Base-by-base conservation (phyloP, 2,797 vertebrate species). In the Labroides dimidiatus region DNA sequence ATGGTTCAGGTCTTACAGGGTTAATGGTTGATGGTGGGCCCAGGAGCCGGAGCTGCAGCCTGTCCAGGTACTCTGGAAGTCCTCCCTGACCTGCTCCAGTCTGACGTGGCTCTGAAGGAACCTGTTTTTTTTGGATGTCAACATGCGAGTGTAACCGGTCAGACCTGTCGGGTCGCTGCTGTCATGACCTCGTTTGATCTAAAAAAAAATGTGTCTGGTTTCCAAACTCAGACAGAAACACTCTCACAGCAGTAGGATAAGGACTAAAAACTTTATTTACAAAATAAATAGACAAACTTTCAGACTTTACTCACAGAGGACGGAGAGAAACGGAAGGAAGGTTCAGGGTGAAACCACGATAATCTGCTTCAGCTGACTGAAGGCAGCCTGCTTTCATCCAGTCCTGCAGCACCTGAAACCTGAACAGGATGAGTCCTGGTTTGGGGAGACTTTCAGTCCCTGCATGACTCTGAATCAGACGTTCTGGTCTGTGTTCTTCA, bases 191-290 rank as follows among this genome's bases (percentile, higher is more conserved):
- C 17, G 44, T 30, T 10, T 36, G 9, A 8, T 24, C 54, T 51
- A 13, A 0, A 54, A 56, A 11, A 20, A 4, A 47, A 27, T 27
- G 8, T 33, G 1, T 7, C 30, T 55, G 0, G 10, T 48, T 10
- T 15, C 20, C 50, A 1, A 33, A 23, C 21, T 54, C 17, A 51
- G 1, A 49, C 13, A 4, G 30, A 33, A 33, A 33, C 30, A 33
- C 30, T 5, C 30, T 33, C 7, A 33, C 4, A 33, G 30, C 10
- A 15, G 1, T 0, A 17, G 1, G 0, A 16, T 15, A 62, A 20
- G 42, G 8, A 64, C 61, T 69, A 71, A 68, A 69, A 78, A 61
- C 14, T 81, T 88, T 89, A 89, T 89, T 89, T 76, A 41, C 19
- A 12, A 36, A 90, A 88, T 80, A 75, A 85, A 90, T 75, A 84